phyloP scores from a whole-genome alignment of 2,113 vertebrate species.

The Camarhynchus parvulus region DNA sequence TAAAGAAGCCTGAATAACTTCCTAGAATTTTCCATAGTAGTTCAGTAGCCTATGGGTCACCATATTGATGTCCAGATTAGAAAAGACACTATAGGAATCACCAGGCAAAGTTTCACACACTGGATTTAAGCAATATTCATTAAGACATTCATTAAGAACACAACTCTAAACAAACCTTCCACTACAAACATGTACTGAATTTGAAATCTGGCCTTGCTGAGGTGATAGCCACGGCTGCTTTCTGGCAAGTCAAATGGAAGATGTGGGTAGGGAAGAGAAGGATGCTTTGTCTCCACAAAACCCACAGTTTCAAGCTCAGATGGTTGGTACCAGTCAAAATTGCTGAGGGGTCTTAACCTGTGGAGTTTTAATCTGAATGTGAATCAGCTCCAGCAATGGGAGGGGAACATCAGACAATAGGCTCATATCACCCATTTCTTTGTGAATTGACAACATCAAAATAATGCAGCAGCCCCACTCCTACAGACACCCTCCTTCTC shows the following conservation, averaged over 20 bases:
- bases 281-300: neutral
- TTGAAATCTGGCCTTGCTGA: neutral
- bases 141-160: neutral
- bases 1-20: neutral
- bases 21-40: neutral
- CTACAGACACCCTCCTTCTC: neutral
- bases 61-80: neutral
- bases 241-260: neutral
- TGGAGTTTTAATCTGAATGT: neutral
- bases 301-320: neutral
- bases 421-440: neutral
- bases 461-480: neutral
- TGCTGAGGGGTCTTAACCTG: neutral
- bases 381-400: neutral
- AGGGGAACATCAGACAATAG: neutral
- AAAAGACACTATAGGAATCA: neutral
- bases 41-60: neutral
- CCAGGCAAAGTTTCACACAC: neutral
- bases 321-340: neutral
- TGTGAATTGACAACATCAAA: neutral
- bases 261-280: neutral
- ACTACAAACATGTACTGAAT: rapidly evolving
- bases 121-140: neutral
- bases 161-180: neutral
- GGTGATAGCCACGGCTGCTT: rapidly evolving